Evolutionary conservation across 1,140 invertebrate species (phyloP), one percentile per base, ranked within the genome.

Genomic region (Ericerus pela): DNA sequence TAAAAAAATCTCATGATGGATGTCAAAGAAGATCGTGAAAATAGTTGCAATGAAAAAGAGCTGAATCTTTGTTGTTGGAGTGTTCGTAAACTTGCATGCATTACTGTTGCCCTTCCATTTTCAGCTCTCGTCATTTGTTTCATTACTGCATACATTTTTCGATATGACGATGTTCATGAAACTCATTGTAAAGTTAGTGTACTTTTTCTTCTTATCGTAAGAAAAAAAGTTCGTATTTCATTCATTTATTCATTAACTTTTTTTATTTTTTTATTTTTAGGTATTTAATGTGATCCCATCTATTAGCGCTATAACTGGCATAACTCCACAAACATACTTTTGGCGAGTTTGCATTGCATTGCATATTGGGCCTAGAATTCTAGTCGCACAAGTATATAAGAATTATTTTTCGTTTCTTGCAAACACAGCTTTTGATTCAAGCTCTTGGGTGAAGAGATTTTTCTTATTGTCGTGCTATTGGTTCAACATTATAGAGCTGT

Each of bases 281-380:
- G 87, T 91, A 58, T 90, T 88, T 68, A 92, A 92, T 72, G 79
- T 90, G 70, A 80, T 91, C 65, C 88, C 88, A 63, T 90, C 86
- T 63, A 90, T 92, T 74, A 90, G n/a, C n/a, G n/a, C n/a, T n/a
- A n/a, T n/a, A 68, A 90, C 87, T 57, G 88, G 88, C 22, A 82
- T 93, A 63, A 88, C 85, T 63, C 89, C 89, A 30, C 88, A 94
- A 70, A 76, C 84, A 63, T 94, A 93, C 72, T 75, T 95, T 61
- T 95, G 91, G 90, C 76, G 89, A 63, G 81, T 91, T 62, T 86
- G 85, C 67, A 83, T 94, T 63, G 88, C 87, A 37, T 77, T 93
- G 59, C 89, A 94, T 67, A 79, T 89, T 67, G 83, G 85, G 64
- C 90, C 89, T 65, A 79, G 89, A 62, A 76, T 92, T 60, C 76